Conservation (phyloP, 2,113 vertebrate species). For the Cebidichthys violaceus region DNA sequence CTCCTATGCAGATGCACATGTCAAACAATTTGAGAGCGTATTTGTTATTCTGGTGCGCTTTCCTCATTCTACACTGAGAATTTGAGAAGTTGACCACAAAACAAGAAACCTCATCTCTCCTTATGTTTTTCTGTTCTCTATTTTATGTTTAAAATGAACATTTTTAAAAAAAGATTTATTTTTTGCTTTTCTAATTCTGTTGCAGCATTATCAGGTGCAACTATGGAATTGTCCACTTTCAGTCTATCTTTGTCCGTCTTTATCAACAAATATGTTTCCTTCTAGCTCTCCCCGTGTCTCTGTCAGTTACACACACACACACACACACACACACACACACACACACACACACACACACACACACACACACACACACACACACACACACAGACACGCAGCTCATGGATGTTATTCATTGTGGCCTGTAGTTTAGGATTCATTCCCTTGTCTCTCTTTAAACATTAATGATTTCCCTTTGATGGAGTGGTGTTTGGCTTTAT, state of each 20-base stretch:
- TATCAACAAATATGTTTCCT: background rate
- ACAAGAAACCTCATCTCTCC: background rate
- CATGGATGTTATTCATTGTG: conserved; percentile 60
- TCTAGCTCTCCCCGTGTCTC: background rate
- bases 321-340: conserved; percentile 31
- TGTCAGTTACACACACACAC: conserved; percentile 7
- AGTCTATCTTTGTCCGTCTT: background rate
- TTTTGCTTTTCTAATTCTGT: background rate
- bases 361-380: conserved; percentile 33
- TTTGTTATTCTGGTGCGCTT: background rate
- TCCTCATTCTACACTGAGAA: background rate
- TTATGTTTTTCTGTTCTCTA: background rate
- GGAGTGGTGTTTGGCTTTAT: conserved; percentile 69
- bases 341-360: conserved; percentile 26
- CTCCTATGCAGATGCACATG: background rate
- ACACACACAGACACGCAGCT: conserved; percentile 5
- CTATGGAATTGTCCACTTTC: background rate
- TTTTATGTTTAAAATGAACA: background rate
- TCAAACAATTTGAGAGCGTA: background rate
- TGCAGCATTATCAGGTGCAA: background rate
- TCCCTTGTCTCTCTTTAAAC: conserved; percentile 66
- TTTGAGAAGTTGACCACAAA: background rate
- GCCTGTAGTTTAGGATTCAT: conserved; percentile 56
- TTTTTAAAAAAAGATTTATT: background rate
- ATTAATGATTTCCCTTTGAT: conserved; percentile 72